Conservation (phyloP, 2,888 invertebrate genomes). For the Ophion ellenae region DNA sequence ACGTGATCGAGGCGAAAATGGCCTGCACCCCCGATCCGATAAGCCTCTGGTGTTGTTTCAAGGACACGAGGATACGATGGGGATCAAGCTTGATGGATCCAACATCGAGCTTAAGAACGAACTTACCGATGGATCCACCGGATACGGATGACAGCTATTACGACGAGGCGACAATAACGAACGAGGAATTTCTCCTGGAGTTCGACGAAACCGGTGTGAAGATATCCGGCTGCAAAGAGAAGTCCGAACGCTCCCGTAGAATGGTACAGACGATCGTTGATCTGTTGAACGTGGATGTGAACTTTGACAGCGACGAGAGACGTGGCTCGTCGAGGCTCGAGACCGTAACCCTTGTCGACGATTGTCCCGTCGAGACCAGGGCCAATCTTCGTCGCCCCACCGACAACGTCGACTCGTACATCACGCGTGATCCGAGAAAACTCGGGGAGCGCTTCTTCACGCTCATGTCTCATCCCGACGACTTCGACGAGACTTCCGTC, state of each 20-base stretch:
- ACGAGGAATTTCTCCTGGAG: slow-evolving; percentile 72
- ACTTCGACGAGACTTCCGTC: slow-evolving; percentile 62
- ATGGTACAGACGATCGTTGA: slow-evolving; percentile 73
- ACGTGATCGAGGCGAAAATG: slow-evolving; percentile 40
- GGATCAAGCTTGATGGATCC: slow-evolving; percentile 8
- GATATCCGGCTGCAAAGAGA: slow-evolving; percentile 70
- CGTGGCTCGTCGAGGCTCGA: slow-evolving; percentile 57
- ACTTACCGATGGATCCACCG: slow-evolving; percentile 11
- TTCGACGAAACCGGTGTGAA: slow-evolving; percentile 73
- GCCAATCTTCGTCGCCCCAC: slow-evolving; percentile 47
- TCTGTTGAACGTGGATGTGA: slow-evolving; percentile 71
- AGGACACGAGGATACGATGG: slow-evolving; percentile 49
- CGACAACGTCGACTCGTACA: neutral
- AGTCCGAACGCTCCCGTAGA: slow-evolving; percentile 69
- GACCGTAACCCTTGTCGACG: slow-evolving; percentile 44
- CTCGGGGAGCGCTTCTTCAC: slow-evolving; percentile 60
- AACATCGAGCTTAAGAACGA: slow-evolving; percentile 33
- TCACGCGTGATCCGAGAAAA: neutral
- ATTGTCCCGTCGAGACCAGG: slow-evolving; percentile 57
- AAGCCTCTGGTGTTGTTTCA: slow-evolving; percentile 60
- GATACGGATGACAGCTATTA: neutral
- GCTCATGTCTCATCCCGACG: slow-evolving; percentile 60
- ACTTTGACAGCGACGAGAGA: slow-evolving; percentile 61
- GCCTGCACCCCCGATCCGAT: slow-evolving; percentile 60
- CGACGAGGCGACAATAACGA: slow-evolving; percentile 57